A percentile compares a stretch with the other conserved stretches of the same genome.
Conservation (phyloP, 2,888 invertebrate species). For the Ectemnius lituratus region DNA sequence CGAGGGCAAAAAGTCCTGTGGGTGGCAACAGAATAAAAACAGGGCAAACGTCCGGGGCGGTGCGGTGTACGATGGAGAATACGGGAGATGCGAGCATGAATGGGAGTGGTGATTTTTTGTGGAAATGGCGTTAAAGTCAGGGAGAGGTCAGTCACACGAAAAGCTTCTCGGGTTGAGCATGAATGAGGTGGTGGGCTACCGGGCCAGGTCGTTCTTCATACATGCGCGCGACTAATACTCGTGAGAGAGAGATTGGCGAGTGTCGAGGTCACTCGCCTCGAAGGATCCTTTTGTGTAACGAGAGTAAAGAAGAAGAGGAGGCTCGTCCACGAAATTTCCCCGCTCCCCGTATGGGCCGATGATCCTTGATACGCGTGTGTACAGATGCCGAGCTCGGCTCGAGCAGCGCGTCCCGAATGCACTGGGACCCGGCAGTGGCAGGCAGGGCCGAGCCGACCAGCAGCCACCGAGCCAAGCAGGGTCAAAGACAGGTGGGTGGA, state of each 20-base stretch:
- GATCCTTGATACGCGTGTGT: background rate
- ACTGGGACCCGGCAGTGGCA: slow-evolving; percentile 13
- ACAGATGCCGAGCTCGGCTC: background rate
- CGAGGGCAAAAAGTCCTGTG: background rate
- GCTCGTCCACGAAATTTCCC: slow-evolving; percentile 4
- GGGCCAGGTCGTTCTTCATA: too few relatives aligned
- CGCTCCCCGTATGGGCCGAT: background rate
- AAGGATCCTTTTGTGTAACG: slow-evolving; percentile 3
- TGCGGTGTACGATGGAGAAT: too few relatives aligned
- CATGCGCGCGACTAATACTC: background rate
- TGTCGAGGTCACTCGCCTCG: slow-evolving; percentile 2
- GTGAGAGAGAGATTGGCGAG: slow-evolving; percentile 1
- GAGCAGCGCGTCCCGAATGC: background rate
- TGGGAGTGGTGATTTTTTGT: too few relatives aligned
- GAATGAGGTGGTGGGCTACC: background rate
- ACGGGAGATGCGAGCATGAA: too few relatives aligned
- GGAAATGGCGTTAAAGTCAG: too few relatives aligned
- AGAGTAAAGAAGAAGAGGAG: background rate
- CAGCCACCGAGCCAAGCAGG: background rate
- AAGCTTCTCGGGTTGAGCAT: background rate
- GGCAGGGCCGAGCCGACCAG: slow-evolving; percentile 24
- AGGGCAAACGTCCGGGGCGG: too few relatives aligned
- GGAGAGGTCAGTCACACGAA: slow-evolving; percentile 32
- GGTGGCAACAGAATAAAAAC: too few relatives aligned
- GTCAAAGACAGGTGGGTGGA: slow-evolving; percentile 58